Evolutionary conservation across 2,797 vertebrate genomes (phyloP), one percentile per base, ranked within the genome.

Genomic region (Megalops cyprinoides): DNA sequence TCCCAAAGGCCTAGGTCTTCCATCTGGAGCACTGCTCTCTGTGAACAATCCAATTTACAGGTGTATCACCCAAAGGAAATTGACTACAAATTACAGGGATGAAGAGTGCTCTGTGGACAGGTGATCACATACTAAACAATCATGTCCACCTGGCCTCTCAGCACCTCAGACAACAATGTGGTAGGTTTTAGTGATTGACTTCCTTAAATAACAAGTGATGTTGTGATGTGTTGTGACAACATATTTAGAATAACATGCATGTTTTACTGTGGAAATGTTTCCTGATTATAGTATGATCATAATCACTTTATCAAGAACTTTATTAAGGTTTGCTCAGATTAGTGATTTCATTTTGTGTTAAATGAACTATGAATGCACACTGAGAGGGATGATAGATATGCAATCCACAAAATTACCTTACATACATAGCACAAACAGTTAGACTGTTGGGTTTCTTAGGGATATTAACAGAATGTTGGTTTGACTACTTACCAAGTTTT

Each of bases 21-120:
- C 91, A 94, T 90, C 91, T 94, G 91, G 90, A 91, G 81, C 77
- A 82, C 71, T 77, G 81, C 87, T 82, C 37, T 49, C 81, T 84
- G 86, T 91, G 90, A 92, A 90, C 91, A 82, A 90, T 92, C 88
- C 88, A 92, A 92, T 93, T 90, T 91, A 86, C 88, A 86, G 89
- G 46, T 4, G 4, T 48, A 48, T 4, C 46, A 48, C 4, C 10
- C 46, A 48, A 10, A 48, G 46, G 4, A 48, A 48, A 48, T 10
- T 10, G 10, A 10, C 46, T 48, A 48, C 46, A 48, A 48, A 48
- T 48, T 10, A 56, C 20, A 18, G 10, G 56, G 55, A 3, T 56
- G 20, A 6, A 56, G 23, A 23, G 9, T 25, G 58, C 56, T n/a
- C 8, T n/a, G n/a, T n/a, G n/a, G n/a, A 25, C 56, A 58, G 55